Percentiles rank a stretch among this genome's conserved stretches.
Evolutionary conservation across 2,113 vertebrate genomes (phyloP).

Genomic region (Bufo gargarizans): DNA sequence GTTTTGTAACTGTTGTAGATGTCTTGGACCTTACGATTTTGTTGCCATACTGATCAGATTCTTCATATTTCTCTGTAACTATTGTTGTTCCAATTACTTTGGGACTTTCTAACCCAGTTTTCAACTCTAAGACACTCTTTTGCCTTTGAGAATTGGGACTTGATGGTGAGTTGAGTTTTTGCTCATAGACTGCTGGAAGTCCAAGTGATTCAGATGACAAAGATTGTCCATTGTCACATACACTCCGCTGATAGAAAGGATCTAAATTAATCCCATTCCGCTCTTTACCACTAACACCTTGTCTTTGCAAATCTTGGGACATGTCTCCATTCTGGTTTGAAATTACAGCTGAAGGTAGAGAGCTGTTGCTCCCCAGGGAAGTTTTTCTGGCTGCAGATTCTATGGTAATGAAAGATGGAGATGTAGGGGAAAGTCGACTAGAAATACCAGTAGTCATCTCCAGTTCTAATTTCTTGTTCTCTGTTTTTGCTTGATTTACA

Average conservation of each 20-base stretch:
- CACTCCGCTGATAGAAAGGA: neutral
- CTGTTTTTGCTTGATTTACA: constrained; percentile 36
- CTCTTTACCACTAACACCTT: constrained; percentile 53
- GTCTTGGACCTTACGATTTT: constrained; percentile 75
- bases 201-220: constrained; percentile 61
- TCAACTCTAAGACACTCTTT: constrained; percentile 79
- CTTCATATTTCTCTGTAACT: constrained; percentile 79
- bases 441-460: constrained; percentile 62
- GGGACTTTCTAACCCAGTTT: constrained; percentile 70
- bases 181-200: constrained; percentile 54
- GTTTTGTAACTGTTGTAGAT: constrained; percentile 77
- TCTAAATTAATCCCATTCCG: constrained; percentile 55
- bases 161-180: constrained; percentile 4
- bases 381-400: constrained; percentile 81
- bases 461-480: constrained; percentile 57
- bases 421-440: constrained; percentile 74
- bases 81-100: constrained; percentile 72
- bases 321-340: constrained; percentile 58
- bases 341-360: neutral
- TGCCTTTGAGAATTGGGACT: constrained; percentile 66
- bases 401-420: constrained; percentile 85
- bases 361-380: constrained; percentile 55
- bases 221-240: constrained; percentile 57
- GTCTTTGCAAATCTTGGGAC: neutral
- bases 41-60: constrained; percentile 78